Percentiles rank a stretch among this genome's conserved stretches.
Evolutionary conservation across 2,888 invertebrate species (phyloP).

Genomic region (Macrostomum cliftonense): DNA sequence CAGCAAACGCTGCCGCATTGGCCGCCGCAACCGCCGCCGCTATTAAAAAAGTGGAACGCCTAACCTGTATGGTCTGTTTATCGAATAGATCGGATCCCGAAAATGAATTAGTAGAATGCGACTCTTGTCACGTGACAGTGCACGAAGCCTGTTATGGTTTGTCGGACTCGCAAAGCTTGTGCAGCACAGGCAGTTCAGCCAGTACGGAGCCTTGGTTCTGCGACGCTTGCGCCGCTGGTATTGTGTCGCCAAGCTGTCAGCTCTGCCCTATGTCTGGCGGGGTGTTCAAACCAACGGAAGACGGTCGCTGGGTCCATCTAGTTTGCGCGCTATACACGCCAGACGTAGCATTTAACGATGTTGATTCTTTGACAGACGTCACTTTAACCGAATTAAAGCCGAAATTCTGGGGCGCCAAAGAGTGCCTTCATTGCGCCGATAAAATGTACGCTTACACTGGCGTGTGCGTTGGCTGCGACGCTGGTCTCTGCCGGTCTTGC

Average conservation of each 20-base stretch:
- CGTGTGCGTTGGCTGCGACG: constrained; percentile 88
- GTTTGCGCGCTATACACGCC: constrained; percentile 92
- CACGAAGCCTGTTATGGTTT: constrained; percentile 93
- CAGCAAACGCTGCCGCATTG: too few relatives aligned
- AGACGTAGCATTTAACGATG: constrained; percentile 86
- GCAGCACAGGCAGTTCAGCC: constrained; percentile 56
- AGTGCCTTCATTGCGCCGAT: constrained; percentile 73
- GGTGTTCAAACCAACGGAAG: constrained; percentile 83
- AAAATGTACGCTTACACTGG: constrained; percentile 69
- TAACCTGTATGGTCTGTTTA: background rate
- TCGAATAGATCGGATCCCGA: constrained; percentile 42
- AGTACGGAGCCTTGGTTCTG: constrained; percentile 99
- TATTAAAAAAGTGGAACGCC: too few relatives aligned
- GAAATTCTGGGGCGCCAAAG: constrained; percentile 24
- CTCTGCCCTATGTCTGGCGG: constrained; percentile 80
- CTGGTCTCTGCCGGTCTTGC: constrained; percentile 86
- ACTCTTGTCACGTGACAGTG: constrained; percentile 81
- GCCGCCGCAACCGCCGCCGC: too few relatives aligned
- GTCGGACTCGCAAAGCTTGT: constrained; percentile 65
- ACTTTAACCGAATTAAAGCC: constrained; percentile 9
- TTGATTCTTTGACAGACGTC: constrained; percentile 21
- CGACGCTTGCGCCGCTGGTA: constrained; percentile 79
- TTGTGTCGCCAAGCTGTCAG: constrained; percentile 71
- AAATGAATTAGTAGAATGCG: constrained; percentile 91
- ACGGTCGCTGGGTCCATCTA: constrained; percentile 82